phyloP scores from a whole-genome alignment of 2,888 invertebrate species.

The Cerceris rybyensis region DNA sequence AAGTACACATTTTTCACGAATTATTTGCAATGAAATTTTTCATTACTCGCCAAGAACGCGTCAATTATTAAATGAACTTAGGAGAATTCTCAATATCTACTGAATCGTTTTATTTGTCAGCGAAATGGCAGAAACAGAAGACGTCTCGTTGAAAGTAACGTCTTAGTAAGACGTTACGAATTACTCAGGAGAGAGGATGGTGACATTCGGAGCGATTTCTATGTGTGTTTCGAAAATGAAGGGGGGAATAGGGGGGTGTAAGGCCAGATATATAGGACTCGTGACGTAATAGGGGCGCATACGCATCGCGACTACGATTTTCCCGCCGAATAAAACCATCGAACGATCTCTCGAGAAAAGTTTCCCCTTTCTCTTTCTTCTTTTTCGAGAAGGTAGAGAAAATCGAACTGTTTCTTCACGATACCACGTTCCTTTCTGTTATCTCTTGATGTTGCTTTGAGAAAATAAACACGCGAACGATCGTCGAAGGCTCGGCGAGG shows the following conservation, averaged over 20 bases:
- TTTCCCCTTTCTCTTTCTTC: background rate
- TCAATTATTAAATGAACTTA: too few relatives aligned
- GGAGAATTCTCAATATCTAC: too few relatives aligned
- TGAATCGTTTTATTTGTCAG: background rate
- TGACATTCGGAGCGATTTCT: slow-evolving; percentile 59
- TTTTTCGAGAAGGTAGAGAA: background rate
- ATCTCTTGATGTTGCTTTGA: background rate
- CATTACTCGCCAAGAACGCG: too few relatives aligned
- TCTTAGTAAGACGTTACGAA: slow-evolving; percentile 66
- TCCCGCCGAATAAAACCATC: slow-evolving; percentile 22
- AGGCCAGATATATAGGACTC: slow-evolving; percentile 46
- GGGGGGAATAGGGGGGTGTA: slow-evolving; percentile 22
- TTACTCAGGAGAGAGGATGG: slow-evolving; percentile 59
- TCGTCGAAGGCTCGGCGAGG: slow-evolving; percentile 39
- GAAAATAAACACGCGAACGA: background rate
- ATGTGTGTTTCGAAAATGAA: slow-evolving; percentile 63
- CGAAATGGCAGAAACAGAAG: slow-evolving; percentile 19
- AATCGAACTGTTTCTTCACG: background rate
- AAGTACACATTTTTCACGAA: too few relatives aligned
- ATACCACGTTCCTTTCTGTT: background rate
- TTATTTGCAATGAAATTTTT: too few relatives aligned
- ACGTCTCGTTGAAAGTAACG: slow-evolving; percentile 49
- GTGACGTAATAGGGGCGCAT: slow-evolving; percentile 61
- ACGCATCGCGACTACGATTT: slow-evolving; percentile 59
- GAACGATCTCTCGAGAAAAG: background rate